phyloP scores from a whole-genome alignment of 2,113 vertebrate species.

The Mormoops blainvillei region DNA sequence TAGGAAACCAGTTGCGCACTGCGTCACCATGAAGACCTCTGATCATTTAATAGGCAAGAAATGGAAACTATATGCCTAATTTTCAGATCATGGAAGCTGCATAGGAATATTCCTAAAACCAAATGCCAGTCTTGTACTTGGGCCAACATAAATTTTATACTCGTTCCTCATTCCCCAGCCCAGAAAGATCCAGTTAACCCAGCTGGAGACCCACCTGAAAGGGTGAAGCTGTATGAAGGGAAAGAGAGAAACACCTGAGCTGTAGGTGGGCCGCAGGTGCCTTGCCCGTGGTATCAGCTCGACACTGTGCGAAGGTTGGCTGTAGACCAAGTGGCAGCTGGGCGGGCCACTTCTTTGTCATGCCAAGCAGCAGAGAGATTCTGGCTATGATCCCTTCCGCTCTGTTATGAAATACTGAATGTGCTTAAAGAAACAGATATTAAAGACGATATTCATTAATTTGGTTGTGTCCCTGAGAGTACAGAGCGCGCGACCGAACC shows the following conservation, averaged over 20 bases:
- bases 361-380: not conserved
- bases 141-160: not conserved
- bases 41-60: not conserved
- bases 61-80: not conserved
- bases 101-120: not conserved
- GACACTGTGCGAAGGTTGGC: not conserved
- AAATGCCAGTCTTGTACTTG: not conserved
- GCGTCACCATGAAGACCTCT: not conserved
- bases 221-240: not conserved
- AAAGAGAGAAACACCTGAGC: not conserved
- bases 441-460: not conserved
- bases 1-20: not conserved
- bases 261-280: not conserved
- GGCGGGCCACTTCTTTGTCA: rapidly evolving
- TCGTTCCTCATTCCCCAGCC: not conserved
- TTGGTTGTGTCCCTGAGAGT: not conserved
- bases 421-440: not conserved
- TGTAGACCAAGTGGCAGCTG: not conserved
- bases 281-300: not conserved
- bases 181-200: not conserved
- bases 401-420: not conserved
- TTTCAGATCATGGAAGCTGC: not conserved
- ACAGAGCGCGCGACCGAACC: not conserved
- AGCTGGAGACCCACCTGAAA: not conserved
- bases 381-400: not conserved